phyloP scores from a whole-genome alignment of 2,888 invertebrate genomes.

The Exocentrus adspersus region DNA sequence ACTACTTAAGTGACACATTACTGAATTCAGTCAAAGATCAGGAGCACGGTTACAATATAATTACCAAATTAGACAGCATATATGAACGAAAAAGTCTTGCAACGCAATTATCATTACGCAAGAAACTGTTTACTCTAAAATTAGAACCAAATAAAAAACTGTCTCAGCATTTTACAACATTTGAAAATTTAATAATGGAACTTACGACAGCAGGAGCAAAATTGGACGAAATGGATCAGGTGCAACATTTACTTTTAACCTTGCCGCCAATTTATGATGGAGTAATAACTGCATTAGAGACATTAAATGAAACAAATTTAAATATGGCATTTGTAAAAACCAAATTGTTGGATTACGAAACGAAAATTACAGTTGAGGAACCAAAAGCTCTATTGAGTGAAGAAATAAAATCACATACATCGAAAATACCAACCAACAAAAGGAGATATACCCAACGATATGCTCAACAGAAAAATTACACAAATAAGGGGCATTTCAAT shows the following conservation, averaged over 20 bases:
- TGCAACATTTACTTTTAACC: constrained; percentile 53
- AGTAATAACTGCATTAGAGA: constrained; percentile 55
- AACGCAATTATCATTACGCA: constrained; percentile 27
- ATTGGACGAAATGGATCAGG: constrained; percentile 52
- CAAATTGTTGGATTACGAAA: constrained; percentile 38
- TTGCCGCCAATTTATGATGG: constrained; percentile 53
- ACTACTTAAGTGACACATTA: neutral
- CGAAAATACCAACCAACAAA: constrained; percentile 2
- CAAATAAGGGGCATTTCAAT: constrained; percentile 1
- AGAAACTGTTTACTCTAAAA: constrained; percentile 30
- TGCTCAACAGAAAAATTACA: constrained; percentile 8
- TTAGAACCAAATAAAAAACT: constrained; percentile 15
- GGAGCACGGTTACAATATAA: too few relatives aligned
- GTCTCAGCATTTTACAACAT: constrained; percentile 48
- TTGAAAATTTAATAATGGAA: constrained; percentile 53
- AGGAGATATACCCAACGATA: constrained; percentile 1
- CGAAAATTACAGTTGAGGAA: constrained; percentile 10
- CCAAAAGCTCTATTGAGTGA: neutral
- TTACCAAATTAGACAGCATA: constrained; percentile 30
- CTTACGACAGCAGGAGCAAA: constrained; percentile 51
- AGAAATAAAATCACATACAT: neutral
- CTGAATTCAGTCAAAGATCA: too few relatives aligned
- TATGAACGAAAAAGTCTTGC: constrained; percentile 44
- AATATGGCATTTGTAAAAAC: constrained; percentile 56
- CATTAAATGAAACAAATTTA: constrained; percentile 49